Evolutionary conservation across 2,888 invertebrate species (phyloP).

Genomic region (Drosophila suboccidentalis): DNA sequence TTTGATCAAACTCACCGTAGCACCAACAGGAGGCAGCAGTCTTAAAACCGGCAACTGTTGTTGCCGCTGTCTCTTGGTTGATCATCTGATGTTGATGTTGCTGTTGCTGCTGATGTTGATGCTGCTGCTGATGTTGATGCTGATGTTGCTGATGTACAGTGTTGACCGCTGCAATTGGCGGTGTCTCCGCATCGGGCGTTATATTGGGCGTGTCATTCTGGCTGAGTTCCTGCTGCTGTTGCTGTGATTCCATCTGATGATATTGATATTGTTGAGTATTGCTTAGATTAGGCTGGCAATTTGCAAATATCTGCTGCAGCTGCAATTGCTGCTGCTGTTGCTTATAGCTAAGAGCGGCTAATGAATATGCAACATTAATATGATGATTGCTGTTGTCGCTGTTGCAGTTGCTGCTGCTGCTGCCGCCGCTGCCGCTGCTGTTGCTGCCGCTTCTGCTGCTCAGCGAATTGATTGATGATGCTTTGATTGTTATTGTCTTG

Average conservation of each 20-base stretch:
- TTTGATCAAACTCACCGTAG: slow-evolving; percentile 85
- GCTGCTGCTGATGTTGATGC: slow-evolving; percentile 44
- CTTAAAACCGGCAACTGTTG: slow-evolving; percentile 59
- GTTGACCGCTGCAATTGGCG: slow-evolving; percentile 42
- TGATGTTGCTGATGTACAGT: slow-evolving; percentile 53
- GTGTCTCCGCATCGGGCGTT: slow-evolving; percentile 54
- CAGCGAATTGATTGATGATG: slow-evolving; percentile 63
- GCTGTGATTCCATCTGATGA: slow-evolving; percentile 67
- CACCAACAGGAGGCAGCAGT: slow-evolving; percentile 85
- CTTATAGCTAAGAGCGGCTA: slow-evolving; percentile 72
- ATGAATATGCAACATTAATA: slow-evolving; percentile 63
- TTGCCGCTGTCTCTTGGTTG: slow-evolving; percentile 40
- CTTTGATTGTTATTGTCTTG: slow-evolving; percentile 53
- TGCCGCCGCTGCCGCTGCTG: slow-evolving; percentile 49
- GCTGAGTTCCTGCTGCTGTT: slow-evolving; percentile 46
- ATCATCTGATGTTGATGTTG: slow-evolving; percentile 39
- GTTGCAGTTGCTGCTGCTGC: slow-evolving; percentile 55
- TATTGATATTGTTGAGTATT: slow-evolving; percentile 59
- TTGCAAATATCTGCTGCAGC: slow-evolving; percentile 56
- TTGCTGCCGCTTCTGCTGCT: slow-evolving; percentile 53
- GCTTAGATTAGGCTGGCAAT: slow-evolving; percentile 60
- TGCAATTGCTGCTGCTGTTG: slow-evolving; percentile 58
- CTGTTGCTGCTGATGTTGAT: slow-evolving; percentile 21
- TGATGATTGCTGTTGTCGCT: slow-evolving; percentile 61
- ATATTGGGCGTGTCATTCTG: slow-evolving; percentile 64